Percentiles rank a stretch among this genome's conserved stretches.
These are phyloP conservation scores for Panzeria rudis DNA, from an alignment of 2,888 invertebrate genomes.

Conservation along the genomic window DNA sequence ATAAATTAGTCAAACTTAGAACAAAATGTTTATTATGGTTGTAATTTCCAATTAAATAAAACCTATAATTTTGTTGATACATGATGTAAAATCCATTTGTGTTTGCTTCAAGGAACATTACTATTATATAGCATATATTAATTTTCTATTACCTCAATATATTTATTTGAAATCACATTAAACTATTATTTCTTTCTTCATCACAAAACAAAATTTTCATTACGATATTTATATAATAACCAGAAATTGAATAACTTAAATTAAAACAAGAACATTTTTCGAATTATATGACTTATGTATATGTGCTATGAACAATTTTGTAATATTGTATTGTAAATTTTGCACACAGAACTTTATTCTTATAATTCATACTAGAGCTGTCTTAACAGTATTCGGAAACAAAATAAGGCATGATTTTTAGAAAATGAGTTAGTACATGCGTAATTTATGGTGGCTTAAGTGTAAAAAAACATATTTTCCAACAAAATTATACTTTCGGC, in stretches of 20 bases:
- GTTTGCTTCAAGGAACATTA: too few relatives aligned
- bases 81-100: too few relatives aligned
- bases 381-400: too few relatives aligned
- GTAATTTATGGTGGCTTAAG: too few relatives aligned
- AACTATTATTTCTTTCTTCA: constrained; percentile 19
- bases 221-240: constrained; percentile 49
- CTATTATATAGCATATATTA: constrained; percentile 3
- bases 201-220: constrained; percentile 48
- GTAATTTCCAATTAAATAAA: neutral
- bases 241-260: constrained; percentile 59
- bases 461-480: too few relatives aligned
- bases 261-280: constrained; percentile 43
- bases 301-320: neutral
- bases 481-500: too few relatives aligned
- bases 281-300: neutral
- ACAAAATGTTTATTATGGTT: too few relatives aligned
- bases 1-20: too few relatives aligned
- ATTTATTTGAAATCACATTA: neutral
- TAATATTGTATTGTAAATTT: neutral
- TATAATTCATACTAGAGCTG: too few relatives aligned
- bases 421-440: too few relatives aligned
- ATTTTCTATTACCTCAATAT: constrained; percentile 6
- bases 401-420: too few relatives aligned
- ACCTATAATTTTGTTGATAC: neutral
- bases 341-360: neutral